phyloP scores from a whole-genome alignment of 2,113 vertebrate genomes.

The Taxidea taxus region DNA sequence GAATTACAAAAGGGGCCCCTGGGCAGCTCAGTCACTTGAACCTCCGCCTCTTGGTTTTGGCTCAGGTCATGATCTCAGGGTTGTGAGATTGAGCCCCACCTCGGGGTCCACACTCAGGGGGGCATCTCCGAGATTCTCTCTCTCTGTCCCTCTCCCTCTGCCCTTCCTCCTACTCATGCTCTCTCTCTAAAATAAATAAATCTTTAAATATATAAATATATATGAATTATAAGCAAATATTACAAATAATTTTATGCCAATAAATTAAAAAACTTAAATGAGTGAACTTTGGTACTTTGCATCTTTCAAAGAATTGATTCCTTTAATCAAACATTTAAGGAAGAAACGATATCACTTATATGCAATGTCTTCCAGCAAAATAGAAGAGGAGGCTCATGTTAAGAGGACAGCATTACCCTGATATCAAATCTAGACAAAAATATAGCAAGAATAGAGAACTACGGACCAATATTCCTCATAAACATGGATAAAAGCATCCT shows the following conservation, averaged over 20 bases:
- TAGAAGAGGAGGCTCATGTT: neutral
- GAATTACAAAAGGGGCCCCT: neutral
- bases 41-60: neutral
- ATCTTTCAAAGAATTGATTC: neutral
- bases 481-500: neutral
- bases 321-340: neutral
- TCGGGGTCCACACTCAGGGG: neutral
- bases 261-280: neutral
- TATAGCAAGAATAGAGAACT: neutral
- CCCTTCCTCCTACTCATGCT: neutral
- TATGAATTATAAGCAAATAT: neutral
- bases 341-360: neutral
- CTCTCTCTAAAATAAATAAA: neutral
- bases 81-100: neutral
- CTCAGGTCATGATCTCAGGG: neutral
- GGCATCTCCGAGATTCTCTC: neutral
- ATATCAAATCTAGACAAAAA: neutral
- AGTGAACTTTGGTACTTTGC: neutral
- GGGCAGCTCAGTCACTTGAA: neutral
- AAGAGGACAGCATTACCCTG: neutral
- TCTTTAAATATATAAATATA: neutral
- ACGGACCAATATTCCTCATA: neutral
- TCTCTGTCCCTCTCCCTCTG: too few species aligned
- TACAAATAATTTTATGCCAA: neutral
- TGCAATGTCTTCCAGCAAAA: neutral